phyloP scores from a whole-genome alignment of 2,797 vertebrate species.

The Pangasius mekongensis region DNA sequence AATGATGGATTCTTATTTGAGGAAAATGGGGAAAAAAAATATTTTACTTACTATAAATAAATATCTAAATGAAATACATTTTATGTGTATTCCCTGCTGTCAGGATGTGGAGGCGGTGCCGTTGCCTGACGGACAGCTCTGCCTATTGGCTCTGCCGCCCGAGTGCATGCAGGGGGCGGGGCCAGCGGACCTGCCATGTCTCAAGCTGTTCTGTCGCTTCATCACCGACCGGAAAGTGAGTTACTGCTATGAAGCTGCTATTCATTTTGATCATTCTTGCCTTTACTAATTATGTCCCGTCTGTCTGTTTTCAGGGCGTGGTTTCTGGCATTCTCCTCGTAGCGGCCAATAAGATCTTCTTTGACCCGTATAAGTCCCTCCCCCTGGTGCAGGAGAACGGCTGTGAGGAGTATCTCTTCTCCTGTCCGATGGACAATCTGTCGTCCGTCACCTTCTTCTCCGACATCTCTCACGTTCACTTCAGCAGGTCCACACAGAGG shows the following conservation, averaged over 20 bases:
- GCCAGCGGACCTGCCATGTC: constrained; percentile 69
- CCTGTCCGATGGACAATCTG: constrained; percentile 74
- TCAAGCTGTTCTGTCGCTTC: constrained; percentile 80
- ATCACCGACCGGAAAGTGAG: constrained; percentile 81
- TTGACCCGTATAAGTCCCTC: constrained; percentile 81
- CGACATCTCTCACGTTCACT: constrained; percentile 77
- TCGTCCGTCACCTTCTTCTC: constrained; percentile 76
- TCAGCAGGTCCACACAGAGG: constrained; percentile 74
- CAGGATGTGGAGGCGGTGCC: constrained; percentile 82
- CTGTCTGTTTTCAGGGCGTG: constrained; percentile 70
- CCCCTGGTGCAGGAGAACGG: constrained; percentile 80
- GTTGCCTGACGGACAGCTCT: constrained; percentile 80
- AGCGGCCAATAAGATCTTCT: constrained; percentile 80
- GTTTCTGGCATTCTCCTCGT: constrained; percentile 80
- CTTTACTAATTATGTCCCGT: not conserved
- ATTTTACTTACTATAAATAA: not conserved
- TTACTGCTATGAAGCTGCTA: not conserved
- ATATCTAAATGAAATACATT: not conserved
- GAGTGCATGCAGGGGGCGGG: constrained; percentile 76
- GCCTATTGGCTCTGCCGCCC: constrained; percentile 76
- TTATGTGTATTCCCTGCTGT: constrained; percentile 19
- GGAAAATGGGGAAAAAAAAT: not conserved
- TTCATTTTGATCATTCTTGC: not conserved
- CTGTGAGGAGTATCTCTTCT: constrained; percentile 81
- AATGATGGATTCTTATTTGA: not conserved